phyloP scores from a whole-genome alignment of 2,113 vertebrate species.

The Macaca fascicularis region T2T-MFA8v1.1 NC_088379.1:41060501-41061000 shows the following conservation, averaged over 20 bases:
- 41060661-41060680: not conserved
- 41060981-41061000: conserved; percentile 80
- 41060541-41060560: not conserved
- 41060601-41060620: not conserved
- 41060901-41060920: conserved; percentile 69
- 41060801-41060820: not conserved
- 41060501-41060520: not conserved
- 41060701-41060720: not conserved
- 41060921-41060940: conserved; percentile 54
- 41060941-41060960: conserved; percentile 75
- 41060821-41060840: not conserved
- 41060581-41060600: not conserved
- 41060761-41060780: not conserved
- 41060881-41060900: conserved; percentile 66
- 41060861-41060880: conserved; percentile 59
- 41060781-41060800: conserved; percentile 51
- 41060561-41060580: not conserved
- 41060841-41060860: conserved; percentile 60
- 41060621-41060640: not conserved
- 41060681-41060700: not conserved
- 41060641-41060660: not conserved
- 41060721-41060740: not conserved
- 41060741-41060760: conserved; percentile 22
- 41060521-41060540: not conserved
- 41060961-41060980: conserved; percentile 66